Percentiles rank a stretch among this genome's conserved stretches.
phyloP scores from a whole-genome alignment of 2,113 vertebrate genomes.

The Carassius auratus region DNA sequence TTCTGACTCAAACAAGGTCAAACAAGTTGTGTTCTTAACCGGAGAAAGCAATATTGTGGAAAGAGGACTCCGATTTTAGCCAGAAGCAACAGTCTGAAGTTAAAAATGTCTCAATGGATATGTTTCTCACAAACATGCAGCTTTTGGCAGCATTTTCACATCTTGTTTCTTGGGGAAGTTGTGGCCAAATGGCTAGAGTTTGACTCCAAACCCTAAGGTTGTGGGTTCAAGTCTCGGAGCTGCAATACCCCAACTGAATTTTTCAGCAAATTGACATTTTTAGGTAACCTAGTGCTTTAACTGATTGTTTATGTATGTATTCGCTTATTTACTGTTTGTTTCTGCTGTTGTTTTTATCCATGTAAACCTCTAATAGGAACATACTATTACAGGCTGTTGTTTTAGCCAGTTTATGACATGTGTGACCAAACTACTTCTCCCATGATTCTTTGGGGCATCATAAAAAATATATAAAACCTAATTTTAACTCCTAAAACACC shows the following conservation, averaged over 20 bases:
- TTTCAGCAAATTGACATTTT: too few relatives aligned
- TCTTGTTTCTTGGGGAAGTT: too few relatives aligned
- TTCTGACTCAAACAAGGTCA: too few relatives aligned
- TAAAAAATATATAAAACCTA: background rate
- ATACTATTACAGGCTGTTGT: background rate
- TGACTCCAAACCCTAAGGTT: too few relatives aligned
- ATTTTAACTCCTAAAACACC: background rate
- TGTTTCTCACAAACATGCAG: background rate
- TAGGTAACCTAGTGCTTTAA: background rate
- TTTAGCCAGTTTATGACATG: background rate
- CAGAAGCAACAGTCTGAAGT: too few relatives aligned
- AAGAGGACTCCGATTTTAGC: too few relatives aligned
- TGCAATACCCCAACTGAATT: too few relatives aligned
- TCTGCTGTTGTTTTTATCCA: background rate
- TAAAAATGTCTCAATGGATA: too few relatives aligned
- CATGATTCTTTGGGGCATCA: background rate
- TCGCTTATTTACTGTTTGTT: background rate
- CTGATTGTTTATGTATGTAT: background rate
- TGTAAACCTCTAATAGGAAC: background rate
- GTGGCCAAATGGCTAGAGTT: too few relatives aligned
- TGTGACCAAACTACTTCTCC: background rate
- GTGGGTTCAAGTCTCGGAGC: too few relatives aligned
- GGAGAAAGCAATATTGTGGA: too few relatives aligned
- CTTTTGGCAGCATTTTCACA: background rate
- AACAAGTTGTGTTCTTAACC: too few relatives aligned